These are phyloP conservation scores for Alethe castanea DNA, from an alignment of 2,113 vertebrate genomes.

Conservation along the genomic window DNA sequence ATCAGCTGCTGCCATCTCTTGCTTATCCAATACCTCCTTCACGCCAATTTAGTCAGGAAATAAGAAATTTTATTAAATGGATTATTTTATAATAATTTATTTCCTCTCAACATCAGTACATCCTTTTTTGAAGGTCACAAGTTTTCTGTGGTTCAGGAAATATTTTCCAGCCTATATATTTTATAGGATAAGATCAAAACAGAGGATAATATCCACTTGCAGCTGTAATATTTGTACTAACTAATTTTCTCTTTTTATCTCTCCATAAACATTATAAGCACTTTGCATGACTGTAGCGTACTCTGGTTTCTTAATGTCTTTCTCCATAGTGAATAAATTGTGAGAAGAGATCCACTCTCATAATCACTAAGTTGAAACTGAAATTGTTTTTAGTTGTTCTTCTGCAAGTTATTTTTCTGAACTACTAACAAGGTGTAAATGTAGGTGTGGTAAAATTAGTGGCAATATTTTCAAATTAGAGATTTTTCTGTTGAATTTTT, in stretches of 20 bases:
- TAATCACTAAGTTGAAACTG: not conserved
- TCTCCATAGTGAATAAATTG: not conserved
- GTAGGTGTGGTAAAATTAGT: not conserved
- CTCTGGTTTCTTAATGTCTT: not conserved
- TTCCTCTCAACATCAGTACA: not conserved
- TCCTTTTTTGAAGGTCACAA: not conserved
- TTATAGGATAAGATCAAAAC: not conserved
- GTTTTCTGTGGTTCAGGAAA: not conserved
- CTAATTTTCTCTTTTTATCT: not conserved
- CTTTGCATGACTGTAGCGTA: not conserved
- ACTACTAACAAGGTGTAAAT: not conserved
- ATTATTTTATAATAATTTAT: not conserved
- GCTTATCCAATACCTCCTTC: accelerated
- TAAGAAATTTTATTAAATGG: not conserved
- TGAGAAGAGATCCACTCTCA: not conserved
- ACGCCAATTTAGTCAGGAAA: not conserved
- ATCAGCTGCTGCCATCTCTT: not conserved
- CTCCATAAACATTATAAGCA: not conserved
- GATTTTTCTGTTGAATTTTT: accelerated
- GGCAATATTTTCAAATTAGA: not conserved
- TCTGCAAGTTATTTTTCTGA: not conserved
- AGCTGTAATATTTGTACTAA: not conserved
- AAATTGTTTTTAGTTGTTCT: not conserved
- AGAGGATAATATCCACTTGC: not conserved
- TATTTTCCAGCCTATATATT: not conserved